phyloP scores from a whole-genome alignment of 92 coral and sea anemone species.

The Siderastrea siderea region DNA sequence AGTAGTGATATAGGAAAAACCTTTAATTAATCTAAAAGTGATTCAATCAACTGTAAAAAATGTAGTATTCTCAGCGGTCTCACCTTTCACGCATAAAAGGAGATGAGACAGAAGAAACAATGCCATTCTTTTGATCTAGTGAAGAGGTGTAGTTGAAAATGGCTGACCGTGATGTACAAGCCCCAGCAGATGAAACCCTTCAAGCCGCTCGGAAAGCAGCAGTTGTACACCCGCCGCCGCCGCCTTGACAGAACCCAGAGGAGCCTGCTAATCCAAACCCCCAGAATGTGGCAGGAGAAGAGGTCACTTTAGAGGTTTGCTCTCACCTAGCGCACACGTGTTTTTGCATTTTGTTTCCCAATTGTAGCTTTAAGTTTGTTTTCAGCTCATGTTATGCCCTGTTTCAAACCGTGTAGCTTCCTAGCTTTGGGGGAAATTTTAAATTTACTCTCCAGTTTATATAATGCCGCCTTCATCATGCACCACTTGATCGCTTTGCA shows the following conservation, averaged over 20 bases:
- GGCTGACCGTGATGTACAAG: slow-evolving; percentile 2
- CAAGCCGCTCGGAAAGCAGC: neutral
- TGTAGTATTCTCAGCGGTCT: slow-evolving; percentile 3
- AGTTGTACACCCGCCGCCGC: neutral
- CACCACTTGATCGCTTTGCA: neutral
- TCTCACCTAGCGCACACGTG: neutral
- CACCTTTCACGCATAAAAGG: neutral
- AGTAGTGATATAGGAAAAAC: no score
- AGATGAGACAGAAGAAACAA: no score
- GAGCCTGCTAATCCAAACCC: neutral
- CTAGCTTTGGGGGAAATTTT: neutral
- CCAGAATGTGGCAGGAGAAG: neutral
- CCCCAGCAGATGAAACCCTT: neutral
- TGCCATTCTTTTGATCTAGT: no score
- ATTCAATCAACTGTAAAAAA: no score
- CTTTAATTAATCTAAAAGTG: no score
- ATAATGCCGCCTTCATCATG: neutral
- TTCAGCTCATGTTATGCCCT: neutral
- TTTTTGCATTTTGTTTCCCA: neutral
- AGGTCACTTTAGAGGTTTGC: slow-evolving; percentile 1
- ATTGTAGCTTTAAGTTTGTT: no score
- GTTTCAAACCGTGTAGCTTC: neutral
- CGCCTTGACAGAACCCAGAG: neutral
- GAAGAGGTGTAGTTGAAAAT: neutral
- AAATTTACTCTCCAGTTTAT: neutral